phyloP scores from a whole-genome alignment of 1,140 invertebrate genomes.

The Acromyrmex charruanus region DNA sequence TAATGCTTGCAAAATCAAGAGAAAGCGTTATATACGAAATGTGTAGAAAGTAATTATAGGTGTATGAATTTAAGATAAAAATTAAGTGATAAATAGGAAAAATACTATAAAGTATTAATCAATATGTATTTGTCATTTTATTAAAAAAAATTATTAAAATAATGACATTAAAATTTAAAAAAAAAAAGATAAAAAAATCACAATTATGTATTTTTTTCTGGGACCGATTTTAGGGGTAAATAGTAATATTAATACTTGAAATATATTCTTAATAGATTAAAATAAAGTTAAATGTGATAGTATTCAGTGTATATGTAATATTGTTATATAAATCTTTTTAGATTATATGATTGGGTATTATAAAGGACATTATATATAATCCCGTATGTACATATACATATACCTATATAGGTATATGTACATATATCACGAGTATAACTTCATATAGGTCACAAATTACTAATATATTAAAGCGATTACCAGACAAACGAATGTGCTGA shows the following conservation, averaged over 20 bases:
- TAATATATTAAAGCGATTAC: slow-evolving; percentile 80
- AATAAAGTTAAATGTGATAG: slow-evolving; percentile 16
- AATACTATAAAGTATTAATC: slow-evolving; percentile 23
- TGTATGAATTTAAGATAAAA: slow-evolving; percentile 39
- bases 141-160: not conserved
- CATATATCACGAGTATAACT: slow-evolving; percentile 45
- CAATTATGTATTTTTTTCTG: not conserved
- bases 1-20: slow-evolving; percentile 72
- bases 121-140: slow-evolving; percentile 37
- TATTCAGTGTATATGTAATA: slow-evolving; percentile 50
- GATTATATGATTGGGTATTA: slow-evolving; percentile 23
- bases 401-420: not conserved
- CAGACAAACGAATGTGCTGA: slow-evolving; percentile 84
- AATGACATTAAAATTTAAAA: slow-evolving; percentile 7
- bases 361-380: not conserved
- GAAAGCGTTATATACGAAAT: slow-evolving; percentile 64
- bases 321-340: slow-evolving; percentile 1
- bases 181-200: not conserved
- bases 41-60: slow-evolving; percentile 67
- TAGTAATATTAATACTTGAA: slow-evolving; percentile 30
- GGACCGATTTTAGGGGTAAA: not conserved
- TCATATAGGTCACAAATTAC: slow-evolving; percentile 63
- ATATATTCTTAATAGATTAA: not conserved
- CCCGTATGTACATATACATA: slow-evolving; percentile 23
- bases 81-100: slow-evolving; percentile 36